A percentile compares a stretch with the other conserved stretches of the same genome.
Conservation (phyloP, 2,797 vertebrate genomes). For the Schizothorax lantsangensis region DNA sequence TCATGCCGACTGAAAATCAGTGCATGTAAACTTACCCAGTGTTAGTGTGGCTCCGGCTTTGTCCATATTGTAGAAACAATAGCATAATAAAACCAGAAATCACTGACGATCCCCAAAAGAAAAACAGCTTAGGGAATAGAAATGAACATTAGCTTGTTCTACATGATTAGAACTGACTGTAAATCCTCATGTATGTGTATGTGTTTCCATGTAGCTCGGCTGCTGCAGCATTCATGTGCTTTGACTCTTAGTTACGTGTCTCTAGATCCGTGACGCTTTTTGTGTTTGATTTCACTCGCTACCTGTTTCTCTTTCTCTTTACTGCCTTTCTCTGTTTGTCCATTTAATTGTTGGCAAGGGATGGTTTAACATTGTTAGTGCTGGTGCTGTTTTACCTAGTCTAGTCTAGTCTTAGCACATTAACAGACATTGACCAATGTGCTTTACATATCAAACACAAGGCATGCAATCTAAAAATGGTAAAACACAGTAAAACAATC, state of each 20-base stretch:
- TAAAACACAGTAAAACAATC: neutral
- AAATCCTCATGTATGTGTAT: neutral
- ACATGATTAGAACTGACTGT: neutral
- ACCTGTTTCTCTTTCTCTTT: conserved; percentile 58
- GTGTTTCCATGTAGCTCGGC: conserved; percentile 13
- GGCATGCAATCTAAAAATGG: neutral
- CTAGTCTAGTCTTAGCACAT: too few relatives aligned
- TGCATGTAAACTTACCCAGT: neutral
- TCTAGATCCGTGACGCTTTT: conserved; percentile 78
- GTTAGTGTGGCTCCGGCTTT: neutral
- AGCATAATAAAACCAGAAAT: neutral
- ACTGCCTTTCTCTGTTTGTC: conserved; percentile 69
- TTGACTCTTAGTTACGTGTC: conserved; percentile 68
- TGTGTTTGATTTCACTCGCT: conserved; percentile 69
- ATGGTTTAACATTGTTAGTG: conserved; percentile 69
- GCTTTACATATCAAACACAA: too few relatives aligned
- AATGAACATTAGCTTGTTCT: neutral
- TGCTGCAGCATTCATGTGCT: conserved; percentile 63
- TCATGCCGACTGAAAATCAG: neutral
- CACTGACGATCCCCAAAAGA: neutral
- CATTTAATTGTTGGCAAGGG: conserved; percentile 71
- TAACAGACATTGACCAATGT: too few relatives aligned
- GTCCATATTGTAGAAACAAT: neutral
- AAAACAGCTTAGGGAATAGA: neutral
- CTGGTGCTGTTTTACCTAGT: conserved; percentile 64